Conservation (phyloP, 2,888 invertebrate genomes). For the Ernsta delagoae region DNA sequence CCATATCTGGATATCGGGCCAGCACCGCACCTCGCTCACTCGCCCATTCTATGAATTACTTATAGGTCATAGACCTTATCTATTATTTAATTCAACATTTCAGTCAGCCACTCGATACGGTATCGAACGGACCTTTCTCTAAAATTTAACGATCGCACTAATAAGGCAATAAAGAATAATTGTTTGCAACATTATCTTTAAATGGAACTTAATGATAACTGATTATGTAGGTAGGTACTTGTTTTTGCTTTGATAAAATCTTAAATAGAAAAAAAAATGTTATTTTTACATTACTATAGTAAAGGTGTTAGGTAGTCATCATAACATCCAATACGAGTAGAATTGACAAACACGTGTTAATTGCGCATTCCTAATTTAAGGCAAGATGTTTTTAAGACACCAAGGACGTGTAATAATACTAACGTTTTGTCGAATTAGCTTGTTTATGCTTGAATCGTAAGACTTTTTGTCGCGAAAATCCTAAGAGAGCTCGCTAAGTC, state of each 20-base stretch:
- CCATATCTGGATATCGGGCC: conserved; percentile 81
- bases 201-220: not conserved
- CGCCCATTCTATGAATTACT: conserved; percentile 82
- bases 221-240: not conserved
- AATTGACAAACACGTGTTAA: conserved; percentile 1
- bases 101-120: conserved; percentile 54
- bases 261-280: not conserved
- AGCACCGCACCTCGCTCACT: conserved; percentile 79
- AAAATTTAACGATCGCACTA: conserved; percentile 10
- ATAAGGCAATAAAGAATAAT: conserved; percentile 15
- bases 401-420: not conserved
- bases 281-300: not conserved
- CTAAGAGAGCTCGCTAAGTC: conserved; percentile 42
- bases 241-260: not conserved
- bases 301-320: not conserved
- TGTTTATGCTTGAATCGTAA: not conserved
- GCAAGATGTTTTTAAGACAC: not conserved
- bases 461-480: conserved; percentile 12
- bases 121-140: conserved; percentile 49
- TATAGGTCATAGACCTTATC: conserved; percentile 80
- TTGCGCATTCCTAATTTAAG: not conserved
- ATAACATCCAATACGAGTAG: not conserved
- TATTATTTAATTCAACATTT: conserved; percentile 74
- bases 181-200: not conserved
- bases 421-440: conserved; percentile 2